Percentiles rank a stretch among this genome's conserved stretches.
Evolutionary conservation across 2,888 invertebrate genomes (phyloP).

Genomic region (Magallana nippona): DNA sequence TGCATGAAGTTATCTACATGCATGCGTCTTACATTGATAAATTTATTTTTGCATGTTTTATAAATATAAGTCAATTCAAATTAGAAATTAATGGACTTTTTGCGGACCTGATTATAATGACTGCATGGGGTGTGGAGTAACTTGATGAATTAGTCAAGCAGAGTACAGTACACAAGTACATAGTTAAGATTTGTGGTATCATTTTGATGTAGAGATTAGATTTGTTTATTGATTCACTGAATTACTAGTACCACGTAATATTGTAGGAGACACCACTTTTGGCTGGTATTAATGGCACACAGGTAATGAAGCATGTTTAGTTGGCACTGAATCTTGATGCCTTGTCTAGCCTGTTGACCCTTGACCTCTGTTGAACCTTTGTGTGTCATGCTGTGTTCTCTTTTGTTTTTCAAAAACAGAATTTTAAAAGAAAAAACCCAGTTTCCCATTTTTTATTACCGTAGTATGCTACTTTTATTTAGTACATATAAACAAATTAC

Average conservation of each 20-base stretch:
- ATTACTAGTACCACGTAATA: constrained; percentile 33
- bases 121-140: background rate
- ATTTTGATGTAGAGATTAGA: constrained; percentile 27
- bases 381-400: constrained; percentile 20
- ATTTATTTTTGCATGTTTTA: no score
- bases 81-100: background rate
- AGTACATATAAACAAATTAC: background rate
- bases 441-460: background rate
- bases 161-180: background rate
- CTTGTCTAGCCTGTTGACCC: constrained; percentile 22
- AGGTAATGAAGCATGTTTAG: constrained; percentile 33
- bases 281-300: constrained; percentile 33
- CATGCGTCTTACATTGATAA: no score
- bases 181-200: constrained; percentile 17
- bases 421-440: background rate
- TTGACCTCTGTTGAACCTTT: constrained; percentile 21
- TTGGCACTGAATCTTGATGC: constrained; percentile 31
- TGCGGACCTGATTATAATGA: background rate
- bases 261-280: constrained; percentile 32
- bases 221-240: constrained; percentile 26
- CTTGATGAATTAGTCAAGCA: background rate
- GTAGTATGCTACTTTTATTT: background rate
- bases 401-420: background rate
- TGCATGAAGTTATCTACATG: background rate
- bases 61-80: no score